Conservation (phyloP, 2,888 invertebrate genomes). For the Smittia sp. region DNA sequence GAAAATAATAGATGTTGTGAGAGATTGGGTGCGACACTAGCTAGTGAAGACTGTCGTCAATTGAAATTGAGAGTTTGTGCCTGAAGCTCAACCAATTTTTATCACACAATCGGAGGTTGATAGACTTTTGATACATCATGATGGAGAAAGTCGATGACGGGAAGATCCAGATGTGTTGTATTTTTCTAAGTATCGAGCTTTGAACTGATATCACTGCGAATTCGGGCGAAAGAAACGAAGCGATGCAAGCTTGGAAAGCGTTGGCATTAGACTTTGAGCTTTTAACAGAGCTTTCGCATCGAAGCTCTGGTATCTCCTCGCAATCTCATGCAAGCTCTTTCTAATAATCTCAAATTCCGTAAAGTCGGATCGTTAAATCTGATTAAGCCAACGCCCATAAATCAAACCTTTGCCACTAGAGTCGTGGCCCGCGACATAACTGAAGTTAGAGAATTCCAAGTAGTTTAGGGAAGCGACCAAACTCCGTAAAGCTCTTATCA, state of each 20-base stretch:
- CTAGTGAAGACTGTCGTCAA: neutral
- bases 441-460: neutral
- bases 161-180: no score
- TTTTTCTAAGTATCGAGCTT: no score
- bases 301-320: no score
- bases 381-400: neutral
- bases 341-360: neutral
- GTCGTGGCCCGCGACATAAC: neutral
- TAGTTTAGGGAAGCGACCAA: neutral
- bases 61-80: neutral
- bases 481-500: neutral
- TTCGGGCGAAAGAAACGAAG: no score
- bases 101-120: neutral
- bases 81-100: slow-evolving; percentile 5
- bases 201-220: no score
- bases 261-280: no score
- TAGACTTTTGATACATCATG: neutral
- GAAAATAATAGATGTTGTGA: no score
- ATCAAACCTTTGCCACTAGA: neutral
- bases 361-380: neutral
- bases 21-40: neutral
- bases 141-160: no score
- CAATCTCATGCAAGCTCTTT: neutral
- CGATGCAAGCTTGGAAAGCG: no score
- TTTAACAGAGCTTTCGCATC: no score